Evolutionary conservation across 2,888 invertebrate genomes (phyloP).

Genomic region (Catocala fraxini): DNA sequence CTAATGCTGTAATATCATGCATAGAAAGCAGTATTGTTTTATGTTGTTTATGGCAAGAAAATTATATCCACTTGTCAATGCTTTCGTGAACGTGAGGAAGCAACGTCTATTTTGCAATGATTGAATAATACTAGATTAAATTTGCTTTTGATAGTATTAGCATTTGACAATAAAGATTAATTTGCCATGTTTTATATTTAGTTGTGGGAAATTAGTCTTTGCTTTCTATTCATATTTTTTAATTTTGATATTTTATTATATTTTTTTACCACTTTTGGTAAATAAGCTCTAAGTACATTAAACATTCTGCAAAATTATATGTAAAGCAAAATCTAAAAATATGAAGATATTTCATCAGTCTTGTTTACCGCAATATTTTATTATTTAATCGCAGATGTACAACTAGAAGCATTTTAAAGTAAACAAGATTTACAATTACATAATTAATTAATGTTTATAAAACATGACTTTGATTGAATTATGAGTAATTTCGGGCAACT

Average conservation of each 20-base stretch:
- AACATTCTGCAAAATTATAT: no score
- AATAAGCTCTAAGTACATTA: not conserved
- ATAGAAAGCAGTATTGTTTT: constrained; percentile 40
- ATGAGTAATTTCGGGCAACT: no score
- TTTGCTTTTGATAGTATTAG: constrained; percentile 21
- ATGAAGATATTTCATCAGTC: constrained; percentile 3
- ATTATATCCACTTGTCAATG: constrained; percentile 42
- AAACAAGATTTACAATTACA: no score
- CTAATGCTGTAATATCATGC: constrained; percentile 34
- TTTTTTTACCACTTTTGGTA: not conserved
- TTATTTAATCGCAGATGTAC: constrained; percentile 28
- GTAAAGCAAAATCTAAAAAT: constrained; percentile 21
- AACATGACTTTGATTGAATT: no score
- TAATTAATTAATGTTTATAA: no score
- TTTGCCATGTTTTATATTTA: constrained; percentile 12
- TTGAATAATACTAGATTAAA: constrained; percentile 6
- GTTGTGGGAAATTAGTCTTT: constrained; percentile 36
- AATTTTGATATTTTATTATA: constrained; percentile 14
- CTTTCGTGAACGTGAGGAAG: constrained; percentile 37
- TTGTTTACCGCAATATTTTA: not conserved
- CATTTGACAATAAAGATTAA: constrained; percentile 20
- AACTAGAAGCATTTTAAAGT: not conserved
- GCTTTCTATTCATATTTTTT: constrained; percentile 42
- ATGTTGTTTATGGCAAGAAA: constrained; percentile 40
- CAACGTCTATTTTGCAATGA: constrained; percentile 39